These are phyloP conservation scores for Sphaerophoria rueppellii DNA, from an alignment of 2,888 invertebrate species.

Conservation along the genomic window DNA sequence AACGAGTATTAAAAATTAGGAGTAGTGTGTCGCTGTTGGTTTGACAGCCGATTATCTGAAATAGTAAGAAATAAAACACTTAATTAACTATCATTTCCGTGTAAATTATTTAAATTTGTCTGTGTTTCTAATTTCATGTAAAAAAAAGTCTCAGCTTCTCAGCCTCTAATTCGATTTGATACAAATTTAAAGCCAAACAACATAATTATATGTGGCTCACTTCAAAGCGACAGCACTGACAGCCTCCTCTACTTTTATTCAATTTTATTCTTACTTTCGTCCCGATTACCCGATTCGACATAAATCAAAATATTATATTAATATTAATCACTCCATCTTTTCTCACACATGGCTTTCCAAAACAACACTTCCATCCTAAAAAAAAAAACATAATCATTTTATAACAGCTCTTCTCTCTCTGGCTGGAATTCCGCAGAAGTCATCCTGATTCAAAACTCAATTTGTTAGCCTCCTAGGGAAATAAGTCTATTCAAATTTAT, in stretches of 20 bases:
- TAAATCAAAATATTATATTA: slow-evolving; percentile 7
- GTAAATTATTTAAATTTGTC: slow-evolving; percentile 11
- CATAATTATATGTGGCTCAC: not conserved
- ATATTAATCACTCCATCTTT: slow-evolving; percentile 23
- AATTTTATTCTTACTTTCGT: not conserved
- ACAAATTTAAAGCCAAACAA: not conserved
- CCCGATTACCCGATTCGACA: not conserved
- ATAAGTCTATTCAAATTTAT: slow-evolving; percentile 5
- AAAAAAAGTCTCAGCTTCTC: not conserved
- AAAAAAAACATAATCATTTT: not conserved
- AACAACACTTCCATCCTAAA: not conserved
- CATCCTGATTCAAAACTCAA: slow-evolving; percentile 15
- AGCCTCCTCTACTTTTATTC: not conserved
- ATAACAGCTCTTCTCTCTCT: not conserved
- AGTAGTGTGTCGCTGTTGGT: not conserved
- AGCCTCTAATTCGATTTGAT: slow-evolving; percentile 10
- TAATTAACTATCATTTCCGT: slow-evolving; percentile 18
- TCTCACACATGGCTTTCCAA: not conserved
- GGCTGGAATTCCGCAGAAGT: slow-evolving; percentile 10
- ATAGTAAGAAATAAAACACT: slow-evolving; percentile 1
- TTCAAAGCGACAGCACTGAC: not conserved
- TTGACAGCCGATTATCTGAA: not conserved
- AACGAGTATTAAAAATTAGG: too few species aligned
- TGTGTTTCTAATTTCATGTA: not conserved
- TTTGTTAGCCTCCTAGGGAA: slow-evolving; percentile 16